A percentile compares a stretch with the other conserved stretches of the same genome.
These are phyloP conservation scores for Pimpla rufipes DNA, from an alignment of 2,888 invertebrate species.

Conservation along the genomic window DNA sequence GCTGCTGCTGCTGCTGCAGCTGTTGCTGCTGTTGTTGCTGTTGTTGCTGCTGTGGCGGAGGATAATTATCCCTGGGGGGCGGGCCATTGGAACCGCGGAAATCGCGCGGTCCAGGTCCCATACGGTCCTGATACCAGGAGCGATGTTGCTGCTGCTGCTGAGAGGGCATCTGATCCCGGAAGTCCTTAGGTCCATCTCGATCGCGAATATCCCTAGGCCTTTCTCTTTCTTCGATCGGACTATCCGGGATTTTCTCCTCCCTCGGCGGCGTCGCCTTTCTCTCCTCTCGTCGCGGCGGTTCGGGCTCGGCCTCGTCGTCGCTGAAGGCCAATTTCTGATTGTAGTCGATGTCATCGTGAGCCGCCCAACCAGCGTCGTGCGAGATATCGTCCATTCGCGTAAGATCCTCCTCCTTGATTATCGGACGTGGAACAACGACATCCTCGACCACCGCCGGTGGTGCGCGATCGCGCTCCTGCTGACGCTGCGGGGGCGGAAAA, in stretches of 20 bases:
- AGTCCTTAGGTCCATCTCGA: slow-evolving; percentile 67
- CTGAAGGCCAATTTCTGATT: slow-evolving; percentile 97
- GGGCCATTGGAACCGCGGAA: slow-evolving; percentile 82
- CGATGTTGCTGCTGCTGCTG: slow-evolving; percentile 65
- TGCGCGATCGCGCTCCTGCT: slow-evolving; percentile 78
- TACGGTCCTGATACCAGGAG: slow-evolving; percentile 68
- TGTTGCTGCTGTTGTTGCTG: slow-evolving; percentile 30
- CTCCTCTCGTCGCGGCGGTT: slow-evolving; percentile 78
- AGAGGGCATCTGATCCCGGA: slow-evolving; percentile 60
- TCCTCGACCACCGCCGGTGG: slow-evolving; percentile 87
- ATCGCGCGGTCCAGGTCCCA: slow-evolving; percentile 68
- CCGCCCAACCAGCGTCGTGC: slow-evolving; percentile 96
- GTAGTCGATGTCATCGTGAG: slow-evolving; percentile 97
- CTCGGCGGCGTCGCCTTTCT: slow-evolving; percentile 77
- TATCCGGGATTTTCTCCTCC: slow-evolving; percentile 76
- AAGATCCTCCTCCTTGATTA: slow-evolving; percentile 97
- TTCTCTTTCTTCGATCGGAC: slow-evolving; percentile 77
- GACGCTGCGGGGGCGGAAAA: slow-evolving; percentile 80
- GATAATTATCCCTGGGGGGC: slow-evolving; percentile 74
- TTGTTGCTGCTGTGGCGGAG: slow-evolving; percentile 72
- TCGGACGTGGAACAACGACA: slow-evolving; percentile 91
- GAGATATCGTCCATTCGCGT: slow-evolving; percentile 96
- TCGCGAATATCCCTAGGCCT: slow-evolving; percentile 78
- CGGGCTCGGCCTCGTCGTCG: slow-evolving; percentile 91
- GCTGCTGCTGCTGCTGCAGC: slow-evolving; percentile 65